Evolutionary conservation across 2,797 vertebrate genomes (phyloP).

Genomic region (Chaetodon trifasciatus): DNA sequence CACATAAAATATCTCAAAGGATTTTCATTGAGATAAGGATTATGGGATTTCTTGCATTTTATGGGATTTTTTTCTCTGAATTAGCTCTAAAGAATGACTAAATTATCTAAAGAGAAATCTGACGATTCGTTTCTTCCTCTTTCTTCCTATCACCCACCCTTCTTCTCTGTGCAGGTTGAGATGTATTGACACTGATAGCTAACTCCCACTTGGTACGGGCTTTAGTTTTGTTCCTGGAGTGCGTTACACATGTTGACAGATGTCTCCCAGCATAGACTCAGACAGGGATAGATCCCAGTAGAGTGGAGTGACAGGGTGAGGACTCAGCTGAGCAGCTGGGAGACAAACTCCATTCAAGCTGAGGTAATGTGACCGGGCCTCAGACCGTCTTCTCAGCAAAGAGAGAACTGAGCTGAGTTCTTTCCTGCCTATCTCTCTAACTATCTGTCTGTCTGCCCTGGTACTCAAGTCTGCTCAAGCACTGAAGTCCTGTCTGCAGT

Average conservation of each 20-base stretch:
- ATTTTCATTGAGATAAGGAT: conserved; percentile 15
- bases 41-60: conserved; percentile 15
- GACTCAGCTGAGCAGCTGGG: conserved; percentile 63
- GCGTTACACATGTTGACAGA: conserved; percentile 82
- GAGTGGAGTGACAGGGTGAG: conserved; percentile 71
- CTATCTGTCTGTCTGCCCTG: conserved; percentile 30
- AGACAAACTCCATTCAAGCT: conserved; percentile 71
- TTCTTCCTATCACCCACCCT: conserved; percentile 2
- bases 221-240: conserved; percentile 75
- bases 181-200: conserved; percentile 72
- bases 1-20: not conserved
- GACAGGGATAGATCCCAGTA: conserved; percentile 72
- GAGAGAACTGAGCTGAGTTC: conserved; percentile 47
- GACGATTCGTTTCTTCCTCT: not conserved
- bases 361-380: conserved; percentile 66
- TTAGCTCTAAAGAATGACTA: conserved; percentile 1
- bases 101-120: conserved; percentile 6
- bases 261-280: conserved; percentile 77
- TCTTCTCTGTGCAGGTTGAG: conserved; percentile 56
- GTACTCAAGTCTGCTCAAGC: conserved; percentile 38
- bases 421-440: conserved; percentile 32
- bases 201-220: conserved; percentile 65
- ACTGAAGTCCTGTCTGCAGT: conserved; percentile 44
- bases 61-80: not conserved
- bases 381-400: conserved; percentile 50